Evolutionary conservation across 2,888 invertebrate species (phyloP).

Genomic region (Gibbula magus): DNA sequence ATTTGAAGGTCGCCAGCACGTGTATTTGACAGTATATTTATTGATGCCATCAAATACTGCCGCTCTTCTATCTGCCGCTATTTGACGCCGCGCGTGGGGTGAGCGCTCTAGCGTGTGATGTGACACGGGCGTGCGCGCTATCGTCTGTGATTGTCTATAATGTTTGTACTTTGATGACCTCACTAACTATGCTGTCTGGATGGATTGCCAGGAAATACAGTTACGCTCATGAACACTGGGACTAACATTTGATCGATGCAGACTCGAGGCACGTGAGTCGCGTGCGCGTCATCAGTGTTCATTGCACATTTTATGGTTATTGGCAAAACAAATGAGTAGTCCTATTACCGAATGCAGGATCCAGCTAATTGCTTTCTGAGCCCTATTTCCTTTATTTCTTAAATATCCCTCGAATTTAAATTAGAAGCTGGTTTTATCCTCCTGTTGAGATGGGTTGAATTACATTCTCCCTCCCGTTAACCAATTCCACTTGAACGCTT

Average conservation of each 20-base stretch:
- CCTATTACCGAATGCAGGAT: neutral
- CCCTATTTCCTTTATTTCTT: no score
- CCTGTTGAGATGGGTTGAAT: no score
- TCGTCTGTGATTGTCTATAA: constrained; percentile 2
- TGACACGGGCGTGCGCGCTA: neutral
- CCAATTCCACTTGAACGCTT: no score
- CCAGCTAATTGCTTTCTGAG: neutral
- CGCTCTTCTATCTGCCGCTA: neutral
- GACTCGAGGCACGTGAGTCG: neutral
- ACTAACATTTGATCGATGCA: constrained; percentile 1
- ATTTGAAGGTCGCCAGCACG: constrained; percentile 14
- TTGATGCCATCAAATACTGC: constrained; percentile 10
- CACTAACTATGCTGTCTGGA: neutral
- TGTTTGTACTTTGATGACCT: constrained; percentile 9
- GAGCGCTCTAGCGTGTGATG: neutral
- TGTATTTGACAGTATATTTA: constrained; percentile 6
- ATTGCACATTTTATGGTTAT: constrained; percentile 12
- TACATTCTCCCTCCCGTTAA: no score
- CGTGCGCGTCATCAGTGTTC: neutral
- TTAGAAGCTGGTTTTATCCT: no score
- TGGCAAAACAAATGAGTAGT: neutral
- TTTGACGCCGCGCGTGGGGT: neutral
- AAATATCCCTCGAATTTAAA: no score
- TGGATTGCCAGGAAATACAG: neutral
- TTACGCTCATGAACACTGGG: neutral